A percentile compares a stretch with the other conserved stretches of the same genome.
These are phyloP conservation scores for Ancistrus triradiatus DNA, from an alignment of 2,113 vertebrate genomes.

Conservation along the genomic window DNA sequence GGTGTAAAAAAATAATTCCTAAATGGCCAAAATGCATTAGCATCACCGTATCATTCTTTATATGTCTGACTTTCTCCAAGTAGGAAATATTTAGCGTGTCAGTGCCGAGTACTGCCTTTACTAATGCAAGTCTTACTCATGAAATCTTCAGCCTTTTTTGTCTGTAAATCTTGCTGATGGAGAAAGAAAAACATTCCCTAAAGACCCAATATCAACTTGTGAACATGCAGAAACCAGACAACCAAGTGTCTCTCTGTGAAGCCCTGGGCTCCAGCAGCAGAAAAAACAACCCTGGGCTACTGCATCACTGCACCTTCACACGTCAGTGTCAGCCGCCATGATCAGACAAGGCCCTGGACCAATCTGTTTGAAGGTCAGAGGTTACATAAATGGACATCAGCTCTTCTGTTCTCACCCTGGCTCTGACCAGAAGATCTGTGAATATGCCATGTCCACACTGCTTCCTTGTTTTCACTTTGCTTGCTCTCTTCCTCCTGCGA, in stretches of 20 bases:
- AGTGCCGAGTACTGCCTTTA: constrained; percentile 10
- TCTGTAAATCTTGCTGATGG: constrained; percentile 33
- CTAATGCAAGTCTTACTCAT: constrained; percentile 16
- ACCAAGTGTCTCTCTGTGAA: constrained; percentile 66
- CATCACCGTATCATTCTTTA: no score
- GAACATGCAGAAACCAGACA: constrained; percentile 56
- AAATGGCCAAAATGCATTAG: no score
- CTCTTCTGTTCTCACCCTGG: constrained; percentile 63
- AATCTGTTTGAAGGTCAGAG: constrained; percentile 59
- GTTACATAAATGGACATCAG: constrained; percentile 75
- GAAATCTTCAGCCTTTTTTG: constrained; percentile 20
- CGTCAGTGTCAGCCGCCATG: constrained; percentile 60
- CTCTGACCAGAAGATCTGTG: constrained; percentile 62
- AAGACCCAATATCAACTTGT: constrained; percentile 39
- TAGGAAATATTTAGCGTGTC: constrained; percentile 4
- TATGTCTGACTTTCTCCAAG: constrained; percentile 1
- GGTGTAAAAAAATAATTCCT: no score
- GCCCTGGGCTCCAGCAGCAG: constrained; percentile 38
- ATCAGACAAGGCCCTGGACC: constrained; percentile 62
- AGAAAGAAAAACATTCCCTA: constrained; percentile 36
- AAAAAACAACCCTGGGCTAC: constrained; percentile 52
- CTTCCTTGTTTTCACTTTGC: constrained; percentile 7
- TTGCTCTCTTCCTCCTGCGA: background rate
- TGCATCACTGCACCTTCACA: constrained; percentile 60
- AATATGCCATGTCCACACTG: constrained; percentile 55